Evolutionary conservation across 1,140 invertebrate species (phyloP).

Genomic region (Hyphantria cunea): DNA sequence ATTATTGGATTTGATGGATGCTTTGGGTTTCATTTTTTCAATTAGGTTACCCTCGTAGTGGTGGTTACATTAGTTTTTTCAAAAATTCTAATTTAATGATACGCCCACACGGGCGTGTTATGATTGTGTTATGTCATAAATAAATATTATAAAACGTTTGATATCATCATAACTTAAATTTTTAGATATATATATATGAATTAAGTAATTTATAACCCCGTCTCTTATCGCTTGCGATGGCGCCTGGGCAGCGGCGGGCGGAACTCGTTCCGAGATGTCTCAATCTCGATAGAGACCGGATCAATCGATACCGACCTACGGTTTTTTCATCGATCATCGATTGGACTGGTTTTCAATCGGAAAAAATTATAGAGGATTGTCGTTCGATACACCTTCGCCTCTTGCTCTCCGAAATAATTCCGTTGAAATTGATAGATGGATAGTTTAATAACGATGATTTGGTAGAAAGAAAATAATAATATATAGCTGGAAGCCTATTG

Average conservation of each 20-base stretch:
- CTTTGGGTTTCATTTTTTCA: too few species aligned
- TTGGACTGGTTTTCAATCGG: conserved; percentile 60
- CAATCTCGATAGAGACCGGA: conserved; percentile 71
- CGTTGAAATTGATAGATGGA: conserved; percentile 25
- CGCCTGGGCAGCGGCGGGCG: conserved; percentile 46
- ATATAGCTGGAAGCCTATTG: conserved; percentile 1
- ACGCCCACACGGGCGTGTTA: too few species aligned
- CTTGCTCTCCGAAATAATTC: conserved; percentile 7
- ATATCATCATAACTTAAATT: neutral
- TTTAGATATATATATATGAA: conserved; percentile 5
- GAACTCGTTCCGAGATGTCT: conserved; percentile 78
- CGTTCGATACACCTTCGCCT: conserved; percentile 45
- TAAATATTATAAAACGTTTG: too few species aligned
- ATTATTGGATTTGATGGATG: too few species aligned
- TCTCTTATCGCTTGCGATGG: conserved; percentile 25
- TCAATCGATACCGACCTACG: conserved; percentile 69
- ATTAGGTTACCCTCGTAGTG: too few species aligned
- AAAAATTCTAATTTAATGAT: too few species aligned
- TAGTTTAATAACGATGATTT: conserved; percentile 24
- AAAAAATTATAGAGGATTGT: conserved; percentile 56
- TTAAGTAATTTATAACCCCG: conserved; percentile 25
- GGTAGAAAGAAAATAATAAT: conserved; percentile 11
- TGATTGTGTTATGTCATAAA: too few species aligned
- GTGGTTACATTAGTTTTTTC: too few species aligned
- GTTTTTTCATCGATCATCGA: conserved; percentile 67